Base-by-base conservation (phyloP, 2,888 invertebrate genomes). In the Leptopilina drosophilae region DNA sequence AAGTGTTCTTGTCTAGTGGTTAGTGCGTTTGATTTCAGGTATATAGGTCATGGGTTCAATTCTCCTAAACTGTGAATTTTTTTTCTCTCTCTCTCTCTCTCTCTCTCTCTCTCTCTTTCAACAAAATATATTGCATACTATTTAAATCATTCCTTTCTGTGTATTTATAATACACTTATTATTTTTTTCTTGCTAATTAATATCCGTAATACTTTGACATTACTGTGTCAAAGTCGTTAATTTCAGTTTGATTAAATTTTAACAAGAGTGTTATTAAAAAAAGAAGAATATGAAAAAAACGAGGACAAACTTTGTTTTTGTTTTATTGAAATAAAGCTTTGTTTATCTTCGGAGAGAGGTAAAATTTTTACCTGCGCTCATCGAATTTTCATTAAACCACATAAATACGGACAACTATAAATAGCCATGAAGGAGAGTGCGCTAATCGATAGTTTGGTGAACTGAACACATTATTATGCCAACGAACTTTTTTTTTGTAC, bases 401-500 rank as follows among this genome's bases (percentile, higher is more conserved):
- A 73, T 73, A 73, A 73, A 73, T 73, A 73, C 56, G 26, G 42
- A 33, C 56, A 73, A 73, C 73, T 73, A 73, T 73, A 73, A 73
- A 73, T 73, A 73, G 73, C 56, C 53, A 73, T 73, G 56, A 33
- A 73, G 56, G 73, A 56, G 73, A 73, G 73, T 14, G 33, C 26
- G 56, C 26, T 56, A 56, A 73, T 73, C 73, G 73, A 73, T 73
- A 73, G 73, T 56, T 73, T 73, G 56, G 53, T 40, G 56, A 73
- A 73, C 73, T 73, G 73, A 73, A 73, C 73, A 73, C 73, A 73
- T 73, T 73, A 73, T 73, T 66, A 66, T 66, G 56, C 73, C 73
- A 56, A 40, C 73, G 56, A 73, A 56, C 73, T 46, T 46, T 73
- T 73, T 73, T 73, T 53, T 73, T 33, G 53, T 73, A 26, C 5